Conservation (phyloP, 2,113 vertebrate species). For the Merops nubicus region DNA sequence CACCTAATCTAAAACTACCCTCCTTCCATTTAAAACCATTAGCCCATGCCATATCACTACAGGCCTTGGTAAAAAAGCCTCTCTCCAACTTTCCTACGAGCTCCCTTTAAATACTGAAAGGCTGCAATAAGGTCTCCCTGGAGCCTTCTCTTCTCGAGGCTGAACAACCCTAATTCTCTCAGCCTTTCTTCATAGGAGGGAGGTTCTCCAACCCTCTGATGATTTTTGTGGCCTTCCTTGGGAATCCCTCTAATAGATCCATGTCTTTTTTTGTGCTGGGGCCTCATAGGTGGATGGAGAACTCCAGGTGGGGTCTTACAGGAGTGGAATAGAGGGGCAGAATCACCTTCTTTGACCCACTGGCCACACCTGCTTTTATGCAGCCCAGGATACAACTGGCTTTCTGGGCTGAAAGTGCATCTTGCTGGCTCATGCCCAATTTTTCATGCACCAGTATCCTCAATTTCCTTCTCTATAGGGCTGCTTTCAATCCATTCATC, state of each 20-base stretch:
- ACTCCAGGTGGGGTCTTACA: background rate
- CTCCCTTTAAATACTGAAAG: background rate
- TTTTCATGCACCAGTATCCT: background rate
- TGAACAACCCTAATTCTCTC: background rate
- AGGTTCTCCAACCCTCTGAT: background rate
- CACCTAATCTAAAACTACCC: background rate
- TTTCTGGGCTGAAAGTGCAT: background rate
- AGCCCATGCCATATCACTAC: background rate
- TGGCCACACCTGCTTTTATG: accelerated
- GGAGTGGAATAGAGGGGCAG: background rate
- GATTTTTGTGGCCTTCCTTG: background rate
- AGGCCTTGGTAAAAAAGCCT: background rate
- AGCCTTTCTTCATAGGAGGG: background rate
- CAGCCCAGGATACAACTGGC: background rate
- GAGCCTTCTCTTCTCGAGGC: background rate
- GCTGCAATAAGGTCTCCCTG: background rate
- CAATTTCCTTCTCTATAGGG: background rate
- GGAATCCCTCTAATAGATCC: accelerated
- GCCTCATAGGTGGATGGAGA: background rate
- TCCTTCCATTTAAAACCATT: background rate
- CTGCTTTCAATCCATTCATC: background rate
- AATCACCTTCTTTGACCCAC: background rate
- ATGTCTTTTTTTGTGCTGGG: background rate
- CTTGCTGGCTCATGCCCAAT: accelerated
- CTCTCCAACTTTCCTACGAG: background rate